Evolutionary conservation across 2,113 vertebrate genomes (phyloP).

Genomic region (Clarias batrachus): DNA sequence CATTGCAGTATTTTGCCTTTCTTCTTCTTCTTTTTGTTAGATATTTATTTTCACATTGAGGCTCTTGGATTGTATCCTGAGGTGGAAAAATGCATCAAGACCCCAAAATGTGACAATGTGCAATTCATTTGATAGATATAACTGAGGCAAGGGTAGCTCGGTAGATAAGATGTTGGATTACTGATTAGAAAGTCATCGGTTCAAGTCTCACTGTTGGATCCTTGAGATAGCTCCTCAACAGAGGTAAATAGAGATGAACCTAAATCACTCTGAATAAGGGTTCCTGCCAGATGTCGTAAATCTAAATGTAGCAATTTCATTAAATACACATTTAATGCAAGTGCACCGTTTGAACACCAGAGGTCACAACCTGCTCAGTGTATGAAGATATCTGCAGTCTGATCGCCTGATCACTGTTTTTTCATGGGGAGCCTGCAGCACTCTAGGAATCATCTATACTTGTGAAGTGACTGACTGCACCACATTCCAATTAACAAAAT

Average conservation of each 20-base stretch:
- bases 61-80: background rate
- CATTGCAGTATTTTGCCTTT: background rate
- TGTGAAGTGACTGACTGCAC: too few species aligned
- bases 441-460: too few species aligned
- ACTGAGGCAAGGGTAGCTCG: too few species aligned
- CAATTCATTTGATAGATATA: background rate
- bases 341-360: background rate
- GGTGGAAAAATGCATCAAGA: background rate
- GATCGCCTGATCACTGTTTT: background rate
- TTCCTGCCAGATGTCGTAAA: too few species aligned
- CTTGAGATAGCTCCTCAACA: too few species aligned
- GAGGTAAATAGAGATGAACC: too few species aligned
- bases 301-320: background rate
- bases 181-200: too few species aligned
- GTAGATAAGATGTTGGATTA: too few species aligned
- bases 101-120: background rate
- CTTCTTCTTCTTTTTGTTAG: background rate
- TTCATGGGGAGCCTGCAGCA: too few species aligned
- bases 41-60: background rate
- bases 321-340: background rate
- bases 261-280: too few species aligned
- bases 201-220: too few species aligned
- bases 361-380: background rate
- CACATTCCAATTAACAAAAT: too few species aligned
- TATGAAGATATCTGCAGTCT: background rate